A percentile compares a stretch with the other conserved stretches of the same genome.
phyloP scores from a whole-genome alignment of 2,113 vertebrate genomes.

The Ceyx cyanopectus region DNA sequence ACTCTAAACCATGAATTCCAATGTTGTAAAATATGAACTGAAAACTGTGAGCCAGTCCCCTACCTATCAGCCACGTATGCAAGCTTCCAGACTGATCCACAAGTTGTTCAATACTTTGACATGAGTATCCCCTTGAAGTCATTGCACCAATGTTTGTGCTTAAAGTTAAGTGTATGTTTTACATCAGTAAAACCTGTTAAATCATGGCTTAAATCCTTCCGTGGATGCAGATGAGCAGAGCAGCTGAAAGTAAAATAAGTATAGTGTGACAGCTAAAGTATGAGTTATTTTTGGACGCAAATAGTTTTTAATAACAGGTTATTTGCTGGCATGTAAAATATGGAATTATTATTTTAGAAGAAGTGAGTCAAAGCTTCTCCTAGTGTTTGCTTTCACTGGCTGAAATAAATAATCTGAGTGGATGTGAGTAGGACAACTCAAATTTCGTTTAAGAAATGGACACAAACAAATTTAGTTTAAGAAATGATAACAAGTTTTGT shows the following conservation, averaged over 20 bases:
- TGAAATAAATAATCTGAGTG: neutral
- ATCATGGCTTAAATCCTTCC: neutral
- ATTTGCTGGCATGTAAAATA: neutral
- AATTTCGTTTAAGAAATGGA: neutral
- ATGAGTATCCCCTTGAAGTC: neutral
- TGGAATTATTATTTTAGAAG: neutral
- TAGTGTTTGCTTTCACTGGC: neutral
- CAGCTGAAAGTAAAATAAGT: neutral
- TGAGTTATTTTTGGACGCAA: neutral
- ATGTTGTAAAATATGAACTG: neutral
- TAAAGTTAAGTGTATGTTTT: neutral
- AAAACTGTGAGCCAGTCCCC: neutral
- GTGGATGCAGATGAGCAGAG: neutral
- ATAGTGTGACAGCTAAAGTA: neutral
- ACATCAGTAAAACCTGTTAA: neutral
- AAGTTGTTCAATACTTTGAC: neutral
- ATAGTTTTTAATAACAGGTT: conserved; percentile 8
- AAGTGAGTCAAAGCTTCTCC: conserved; percentile 19
- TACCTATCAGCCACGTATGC: neutral
- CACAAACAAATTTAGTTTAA: neutral
- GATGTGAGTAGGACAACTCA: neutral
- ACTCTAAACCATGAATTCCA: neutral
- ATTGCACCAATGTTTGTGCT: neutral
- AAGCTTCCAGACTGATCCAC: neutral
- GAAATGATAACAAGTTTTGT: neutral